Evolutionary conservation across 1,140 invertebrate genomes (phyloP).

Genomic region (Sweltsa coloradensis): DNA sequence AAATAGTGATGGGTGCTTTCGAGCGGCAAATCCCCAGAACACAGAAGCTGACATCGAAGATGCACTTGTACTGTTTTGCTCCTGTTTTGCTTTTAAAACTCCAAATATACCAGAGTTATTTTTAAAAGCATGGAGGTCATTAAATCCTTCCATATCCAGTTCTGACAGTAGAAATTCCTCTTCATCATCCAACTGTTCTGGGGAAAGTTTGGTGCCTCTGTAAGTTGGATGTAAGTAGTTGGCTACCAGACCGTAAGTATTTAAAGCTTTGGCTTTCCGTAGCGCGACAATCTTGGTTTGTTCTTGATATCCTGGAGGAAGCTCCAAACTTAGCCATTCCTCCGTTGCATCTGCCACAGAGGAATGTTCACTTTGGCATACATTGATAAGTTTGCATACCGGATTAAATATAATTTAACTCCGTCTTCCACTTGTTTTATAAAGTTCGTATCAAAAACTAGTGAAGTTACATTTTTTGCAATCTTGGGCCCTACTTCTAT

Average conservation of each 20-base stretch:
- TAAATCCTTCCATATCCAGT: neutral
- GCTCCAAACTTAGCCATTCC: too few relatives aligned
- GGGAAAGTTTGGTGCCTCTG: neutral
- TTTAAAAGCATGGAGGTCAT: neutral
- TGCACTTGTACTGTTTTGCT: too few relatives aligned
- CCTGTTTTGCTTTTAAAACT: neutral
- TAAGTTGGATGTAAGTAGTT: neutral
- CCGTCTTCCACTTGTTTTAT: constrained; percentile 2
- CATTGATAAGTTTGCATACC: neutral
- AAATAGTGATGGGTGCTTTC: neutral
- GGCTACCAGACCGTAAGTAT: neutral
- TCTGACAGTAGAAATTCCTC: neutral
- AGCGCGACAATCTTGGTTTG: neutral
- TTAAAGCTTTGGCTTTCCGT: neutral
- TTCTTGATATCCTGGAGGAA: neutral
- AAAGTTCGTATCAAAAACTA: too few relatives aligned
- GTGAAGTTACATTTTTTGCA: neutral
- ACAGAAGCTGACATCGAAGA: too few relatives aligned
- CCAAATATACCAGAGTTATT: neutral
- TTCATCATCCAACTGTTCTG: constrained; percentile 1
- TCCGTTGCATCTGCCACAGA: neutral
- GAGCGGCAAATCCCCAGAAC: neutral
- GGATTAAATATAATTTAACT: neutral
- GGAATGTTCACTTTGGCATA: neutral
- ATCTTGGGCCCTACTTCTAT: neutral